A percentile compares a stretch with the other conserved stretches of the same genome.
Evolutionary conservation across 2,888 invertebrate species (phyloP).

Genomic region (Ramazzottius varieornatus): DNA sequence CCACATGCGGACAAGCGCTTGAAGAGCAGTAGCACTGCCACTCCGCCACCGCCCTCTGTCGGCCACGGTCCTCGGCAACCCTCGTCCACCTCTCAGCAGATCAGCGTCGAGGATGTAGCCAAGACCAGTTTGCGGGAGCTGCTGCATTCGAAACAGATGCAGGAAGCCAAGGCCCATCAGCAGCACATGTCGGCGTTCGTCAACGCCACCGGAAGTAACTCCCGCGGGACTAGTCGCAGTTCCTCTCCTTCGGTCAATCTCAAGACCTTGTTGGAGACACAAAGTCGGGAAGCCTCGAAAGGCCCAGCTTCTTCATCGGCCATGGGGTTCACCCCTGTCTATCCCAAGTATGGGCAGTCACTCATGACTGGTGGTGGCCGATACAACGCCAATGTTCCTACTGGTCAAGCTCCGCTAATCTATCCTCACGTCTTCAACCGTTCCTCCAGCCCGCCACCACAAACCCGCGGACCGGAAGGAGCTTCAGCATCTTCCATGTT

Average conservation of each 20-base stretch:
- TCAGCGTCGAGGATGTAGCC: conserved; percentile 1
- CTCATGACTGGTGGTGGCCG: too few species aligned
- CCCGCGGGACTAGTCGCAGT: neutral
- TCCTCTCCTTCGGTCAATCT: conserved; percentile 3
- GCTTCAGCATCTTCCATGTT: neutral
- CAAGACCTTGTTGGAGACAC: neutral
- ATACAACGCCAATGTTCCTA: neutral
- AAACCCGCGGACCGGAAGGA: too few species aligned
- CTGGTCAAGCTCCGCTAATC: neutral
- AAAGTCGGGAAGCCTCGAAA: neutral
- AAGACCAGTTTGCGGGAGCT: neutral
- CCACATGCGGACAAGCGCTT: neutral
- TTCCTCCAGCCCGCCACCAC: neutral
- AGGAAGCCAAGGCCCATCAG: neutral
- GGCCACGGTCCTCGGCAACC: neutral
- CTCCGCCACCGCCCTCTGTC: neutral
- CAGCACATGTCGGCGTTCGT: neutral
- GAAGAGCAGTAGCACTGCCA: neutral
- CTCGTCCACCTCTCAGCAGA: neutral
- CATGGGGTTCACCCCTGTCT: neutral
- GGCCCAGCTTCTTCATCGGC: neutral
- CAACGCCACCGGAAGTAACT: neutral
- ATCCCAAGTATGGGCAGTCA: neutral
- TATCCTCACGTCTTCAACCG: neutral
- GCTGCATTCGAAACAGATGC: neutral